Evolutionary conservation across 1,140 invertebrate species (phyloP).

Genomic region (Eulimnadia texana): DNA sequence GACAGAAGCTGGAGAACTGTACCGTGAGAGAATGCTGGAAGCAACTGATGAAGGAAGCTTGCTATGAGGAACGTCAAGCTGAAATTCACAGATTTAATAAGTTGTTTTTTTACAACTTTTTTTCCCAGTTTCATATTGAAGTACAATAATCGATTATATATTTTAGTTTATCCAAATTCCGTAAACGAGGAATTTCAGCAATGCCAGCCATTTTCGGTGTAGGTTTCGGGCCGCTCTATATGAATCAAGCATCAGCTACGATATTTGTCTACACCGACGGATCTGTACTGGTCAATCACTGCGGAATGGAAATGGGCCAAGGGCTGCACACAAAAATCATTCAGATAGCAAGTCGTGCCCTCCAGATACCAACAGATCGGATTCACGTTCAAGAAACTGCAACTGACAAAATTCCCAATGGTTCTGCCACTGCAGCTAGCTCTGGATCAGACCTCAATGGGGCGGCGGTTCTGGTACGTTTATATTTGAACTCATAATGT

Average conservation of each 20-base stretch:
- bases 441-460: slow-evolving; percentile 85
- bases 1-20: slow-evolving; percentile 56
- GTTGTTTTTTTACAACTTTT: slow-evolving; percentile 61
- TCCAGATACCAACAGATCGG: slow-evolving; percentile 55
- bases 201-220: slow-evolving; percentile 84
- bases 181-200: slow-evolving; percentile 68
- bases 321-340: slow-evolving; percentile 92
- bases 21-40: slow-evolving; percentile 64
- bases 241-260: slow-evolving; percentile 81
- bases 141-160: too few species aligned
- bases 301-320: slow-evolving; percentile 92
- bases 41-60: slow-evolving; percentile 52
- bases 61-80: slow-evolving; percentile 42
- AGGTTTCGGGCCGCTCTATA: slow-evolving; percentile 56
- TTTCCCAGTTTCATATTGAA: too few species aligned
- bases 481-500: too few species aligned
- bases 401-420: slow-evolving; percentile 90
- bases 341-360: slow-evolving; percentile 58
- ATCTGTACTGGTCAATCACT: slow-evolving; percentile 78
- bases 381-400: slow-evolving; percentile 79
- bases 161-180: too few species aligned
- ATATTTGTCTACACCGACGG: slow-evolving; percentile 81
- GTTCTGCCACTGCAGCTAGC: slow-evolving; percentile 81
- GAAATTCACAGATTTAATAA: slow-evolving; percentile 26
- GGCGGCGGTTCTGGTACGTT: slow-evolving; percentile 63